A percentile compares a stretch with the other conserved stretches of the same genome.
Conservation (phyloP, 2,888 invertebrate genomes). For the Cinara cedri region DNA sequence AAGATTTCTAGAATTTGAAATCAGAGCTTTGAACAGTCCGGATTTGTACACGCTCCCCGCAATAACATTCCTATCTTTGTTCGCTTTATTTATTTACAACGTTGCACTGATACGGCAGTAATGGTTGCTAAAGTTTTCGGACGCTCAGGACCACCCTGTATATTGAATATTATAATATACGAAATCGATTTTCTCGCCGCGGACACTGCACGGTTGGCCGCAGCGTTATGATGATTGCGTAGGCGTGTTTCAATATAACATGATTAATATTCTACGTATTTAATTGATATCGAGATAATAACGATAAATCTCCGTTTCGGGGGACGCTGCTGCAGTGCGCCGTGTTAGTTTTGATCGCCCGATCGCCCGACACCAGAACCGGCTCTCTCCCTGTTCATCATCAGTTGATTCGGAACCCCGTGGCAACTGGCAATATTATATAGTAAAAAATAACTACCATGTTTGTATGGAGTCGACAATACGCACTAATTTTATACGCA, state of each 20-base stretch:
- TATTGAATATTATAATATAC: neutral
- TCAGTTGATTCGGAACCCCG: neutral
- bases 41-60: no score
- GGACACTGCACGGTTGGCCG: no score
- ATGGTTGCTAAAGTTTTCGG: no score
- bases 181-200: conserved; percentile 44
- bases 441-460: neutral
- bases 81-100: no score
- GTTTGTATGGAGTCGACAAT: no score
- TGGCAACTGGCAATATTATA: no score
- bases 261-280: conserved; percentile 33
- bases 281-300: conserved; percentile 52
- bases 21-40: no score
- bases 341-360: conserved; percentile 49
- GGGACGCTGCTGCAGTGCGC: neutral
- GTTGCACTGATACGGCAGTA: no score
- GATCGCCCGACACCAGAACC: conserved; percentile 20
- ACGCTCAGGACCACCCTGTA: conserved; percentile 36
- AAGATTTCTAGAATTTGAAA: no score
- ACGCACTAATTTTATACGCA: no score
- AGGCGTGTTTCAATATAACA: conserved; percentile 33
- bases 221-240: conserved; percentile 29
- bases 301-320: conserved; percentile 45
- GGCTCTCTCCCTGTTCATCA: conserved; percentile 31
- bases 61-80: no score